phyloP scores from a whole-genome alignment of 2,113 vertebrate genomes.

The Micromys minutus region DNA sequence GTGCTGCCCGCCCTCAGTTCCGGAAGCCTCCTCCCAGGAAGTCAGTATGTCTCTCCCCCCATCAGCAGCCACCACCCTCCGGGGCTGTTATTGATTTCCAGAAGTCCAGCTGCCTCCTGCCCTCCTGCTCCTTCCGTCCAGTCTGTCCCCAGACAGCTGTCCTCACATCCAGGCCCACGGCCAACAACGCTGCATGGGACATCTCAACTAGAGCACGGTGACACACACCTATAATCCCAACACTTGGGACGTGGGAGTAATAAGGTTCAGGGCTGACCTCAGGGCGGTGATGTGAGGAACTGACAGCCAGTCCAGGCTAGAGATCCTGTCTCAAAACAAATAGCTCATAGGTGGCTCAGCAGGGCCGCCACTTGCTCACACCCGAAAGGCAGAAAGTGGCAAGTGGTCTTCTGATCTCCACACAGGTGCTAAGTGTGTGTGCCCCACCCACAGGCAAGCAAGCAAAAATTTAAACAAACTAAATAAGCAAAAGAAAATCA shows the following conservation, averaged over 20 bases:
- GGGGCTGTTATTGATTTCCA: not conserved
- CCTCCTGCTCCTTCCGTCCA: not conserved
- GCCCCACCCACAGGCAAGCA: not conserved
- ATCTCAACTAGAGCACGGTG: not conserved
- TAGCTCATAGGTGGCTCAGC: too few species aligned
- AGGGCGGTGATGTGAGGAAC: not conserved
- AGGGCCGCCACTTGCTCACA: not conserved
- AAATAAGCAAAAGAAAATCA: not conserved
- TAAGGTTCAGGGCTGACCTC: not conserved
- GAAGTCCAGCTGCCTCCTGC: not conserved
- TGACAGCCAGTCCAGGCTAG: not conserved
- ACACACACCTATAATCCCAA: not conserved
- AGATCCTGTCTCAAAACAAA: not conserved
- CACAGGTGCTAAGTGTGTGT: fast-evolving
- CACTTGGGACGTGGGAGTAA: not conserved
- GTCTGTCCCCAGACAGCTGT: not conserved
- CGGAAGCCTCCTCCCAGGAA: not conserved
- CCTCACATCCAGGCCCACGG: not conserved
- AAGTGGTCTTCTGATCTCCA: not conserved
- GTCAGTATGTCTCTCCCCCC: too few species aligned
- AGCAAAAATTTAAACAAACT: not conserved
- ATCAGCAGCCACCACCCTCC: too few species aligned
- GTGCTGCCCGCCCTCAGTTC: not conserved
- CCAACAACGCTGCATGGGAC: not conserved
- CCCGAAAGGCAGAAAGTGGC: not conserved